Conservation (phyloP, 2,888 invertebrate genomes). For the Protonemura montana region DNA sequence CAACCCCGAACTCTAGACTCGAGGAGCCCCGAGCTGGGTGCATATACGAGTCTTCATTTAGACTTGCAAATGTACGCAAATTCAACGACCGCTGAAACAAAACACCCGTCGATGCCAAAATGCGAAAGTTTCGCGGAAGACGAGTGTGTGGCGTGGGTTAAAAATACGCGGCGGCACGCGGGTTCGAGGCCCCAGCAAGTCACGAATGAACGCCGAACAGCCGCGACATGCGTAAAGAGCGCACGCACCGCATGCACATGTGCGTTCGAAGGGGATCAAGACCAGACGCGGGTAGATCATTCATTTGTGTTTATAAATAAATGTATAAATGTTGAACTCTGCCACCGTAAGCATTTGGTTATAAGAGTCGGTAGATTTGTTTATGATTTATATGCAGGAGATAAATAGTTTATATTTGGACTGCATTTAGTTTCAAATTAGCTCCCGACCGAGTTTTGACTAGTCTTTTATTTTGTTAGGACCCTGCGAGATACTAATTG, state of each 20-base stretch:
- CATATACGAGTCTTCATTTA: not conserved
- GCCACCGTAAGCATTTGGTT: not conserved
- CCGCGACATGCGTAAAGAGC: too few relatives aligned
- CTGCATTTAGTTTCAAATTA: not conserved
- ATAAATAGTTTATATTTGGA: not conserved
- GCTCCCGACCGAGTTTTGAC: not conserved
- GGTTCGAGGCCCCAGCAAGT: too few relatives aligned
- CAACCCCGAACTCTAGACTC: not conserved
- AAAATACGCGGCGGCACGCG: not conserved
- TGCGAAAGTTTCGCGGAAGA: not conserved
- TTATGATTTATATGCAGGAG: not conserved
- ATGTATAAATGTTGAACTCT: not conserved
- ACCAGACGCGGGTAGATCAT: not conserved
- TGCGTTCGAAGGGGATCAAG: not conserved
- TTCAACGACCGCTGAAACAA: not conserved
- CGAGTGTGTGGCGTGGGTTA: not conserved
- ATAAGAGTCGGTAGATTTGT: not conserved
- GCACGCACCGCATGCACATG: not conserved
- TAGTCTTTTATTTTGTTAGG: not conserved
- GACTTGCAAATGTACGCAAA: conserved; percentile 23
- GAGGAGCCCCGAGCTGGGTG: not conserved
- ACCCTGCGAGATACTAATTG: too few relatives aligned
- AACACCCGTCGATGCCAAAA: not conserved
- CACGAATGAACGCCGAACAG: too few relatives aligned
- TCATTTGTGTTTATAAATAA: conserved; percentile 7